These are phyloP conservation scores for Syrista parreyssii DNA, from an alignment of 2,888 invertebrate genomes.

Conservation along the genomic window DNA sequence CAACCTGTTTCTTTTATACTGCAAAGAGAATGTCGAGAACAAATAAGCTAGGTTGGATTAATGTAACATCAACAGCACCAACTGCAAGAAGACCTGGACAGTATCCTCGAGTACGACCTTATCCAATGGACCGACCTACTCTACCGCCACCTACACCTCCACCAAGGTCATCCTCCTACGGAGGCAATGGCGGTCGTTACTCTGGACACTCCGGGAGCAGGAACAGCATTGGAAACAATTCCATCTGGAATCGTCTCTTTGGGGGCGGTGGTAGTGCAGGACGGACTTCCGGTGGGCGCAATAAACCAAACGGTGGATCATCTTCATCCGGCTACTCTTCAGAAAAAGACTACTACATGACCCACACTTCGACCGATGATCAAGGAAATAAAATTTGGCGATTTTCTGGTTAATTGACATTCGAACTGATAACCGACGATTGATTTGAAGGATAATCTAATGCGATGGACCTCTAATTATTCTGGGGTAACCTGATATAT, in stretches of 20 bases:
- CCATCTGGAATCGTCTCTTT: constrained; percentile 49
- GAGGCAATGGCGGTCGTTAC: constrained; percentile 37
- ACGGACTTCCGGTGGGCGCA: constrained; percentile 7
- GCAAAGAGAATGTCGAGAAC: not conserved
- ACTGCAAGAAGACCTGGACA: constrained; percentile 32
- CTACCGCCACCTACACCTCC: constrained; percentile 45
- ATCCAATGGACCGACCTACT: not conserved
- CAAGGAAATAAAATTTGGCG: constrained; percentile 59
- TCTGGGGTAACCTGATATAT: no score
- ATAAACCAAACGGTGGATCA: constrained; percentile 31
- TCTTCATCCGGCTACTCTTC: constrained; percentile 22
- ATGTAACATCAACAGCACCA: constrained; percentile 36
- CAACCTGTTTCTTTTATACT: not conserved
- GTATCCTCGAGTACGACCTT: not conserved
- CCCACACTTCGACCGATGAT: constrained; percentile 48
- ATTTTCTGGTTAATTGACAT: constrained; percentile 48
- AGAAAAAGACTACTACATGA: constrained; percentile 46
- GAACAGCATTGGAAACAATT: constrained; percentile 47
- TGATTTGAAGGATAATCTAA: not conserved
- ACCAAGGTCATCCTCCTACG: constrained; percentile 49
- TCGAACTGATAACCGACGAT: not conserved
- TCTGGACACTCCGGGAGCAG: constrained; percentile 33
- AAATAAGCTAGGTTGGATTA: constrained; percentile 10
- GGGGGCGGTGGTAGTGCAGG: constrained; percentile 29
- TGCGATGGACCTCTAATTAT: not conserved